Base-by-base conservation (phyloP, 2,888 invertebrate species). In the Incurvaria masculella region DNA sequence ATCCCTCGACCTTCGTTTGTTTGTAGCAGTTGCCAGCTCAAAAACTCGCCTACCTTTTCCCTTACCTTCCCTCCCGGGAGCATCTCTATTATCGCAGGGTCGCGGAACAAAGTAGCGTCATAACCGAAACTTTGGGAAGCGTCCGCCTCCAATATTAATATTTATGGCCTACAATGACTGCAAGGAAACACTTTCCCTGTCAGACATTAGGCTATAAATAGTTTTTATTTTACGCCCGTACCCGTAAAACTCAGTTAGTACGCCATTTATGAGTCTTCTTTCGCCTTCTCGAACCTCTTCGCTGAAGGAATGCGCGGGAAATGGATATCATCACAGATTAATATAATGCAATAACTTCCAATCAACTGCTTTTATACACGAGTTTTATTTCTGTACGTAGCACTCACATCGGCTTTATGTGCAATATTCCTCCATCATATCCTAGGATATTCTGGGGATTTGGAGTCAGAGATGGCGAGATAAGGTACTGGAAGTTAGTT, bases 111-210 rank as follows among this genome's bases (percentile, higher is more conserved):
- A 33, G 33, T 18, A 33, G 16, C 44, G 57, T 64, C 63, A 65
- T 68, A 69, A 69, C 68, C 62, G 64, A 71, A 73, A 73, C 61
- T 70, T 72, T 60, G 57, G 48, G 38, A 33, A 45, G 43, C 38
- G 42, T 17, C 60, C 57, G 52, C 54, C 51, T 53, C 16, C 61
- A 55, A 65, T 72, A 74, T 72, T 73, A 72, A 71, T 71, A 74
- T 74, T 74, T 73, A 76, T 69, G 66, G 61, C 67, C 61, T 60
- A 55, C 61, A 64, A 65, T 65, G 62, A 65, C 63, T 63, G 64
- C 60, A 59, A 16, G 17, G 61, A 33, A 68, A 69, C 66, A 69
- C 66, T 71, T 67, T 69, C 65, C 62, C 46, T 47, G 20, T 47
- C 50, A 41, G 19, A 40, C 43, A 56, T 57, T 54, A 58, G 60